Conservation (phyloP, 2,113 vertebrate species). For the Triplophysa dalaica region DNA sequence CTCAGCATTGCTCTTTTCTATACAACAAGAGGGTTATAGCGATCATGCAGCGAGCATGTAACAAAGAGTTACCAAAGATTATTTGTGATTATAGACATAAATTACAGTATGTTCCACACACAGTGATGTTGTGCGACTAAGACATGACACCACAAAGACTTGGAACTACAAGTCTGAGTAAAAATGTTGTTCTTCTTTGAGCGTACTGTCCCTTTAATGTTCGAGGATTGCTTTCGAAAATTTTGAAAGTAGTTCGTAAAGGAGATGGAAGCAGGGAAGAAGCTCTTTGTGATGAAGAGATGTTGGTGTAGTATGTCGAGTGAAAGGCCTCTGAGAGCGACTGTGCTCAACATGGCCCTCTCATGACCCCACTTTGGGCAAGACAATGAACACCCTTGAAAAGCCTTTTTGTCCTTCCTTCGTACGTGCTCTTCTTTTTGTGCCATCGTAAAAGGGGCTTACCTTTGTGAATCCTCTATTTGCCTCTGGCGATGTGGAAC, state of each 20-base stretch:
- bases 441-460: constrained; percentile 30
- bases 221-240: constrained; percentile 30
- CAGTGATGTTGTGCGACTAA: no score
- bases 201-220: not conserved
- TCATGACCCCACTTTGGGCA: constrained; percentile 69
- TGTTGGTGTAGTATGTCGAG: constrained; percentile 56
- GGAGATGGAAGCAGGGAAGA: constrained; percentile 62
- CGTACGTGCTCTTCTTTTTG: constrained; percentile 49
- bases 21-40: no score
- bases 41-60: no score
- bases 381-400: constrained; percentile 68
- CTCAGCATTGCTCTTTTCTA: no score
- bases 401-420: constrained; percentile 52
- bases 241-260: constrained; percentile 57
- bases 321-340: constrained; percentile 59
- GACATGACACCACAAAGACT: no score
- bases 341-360: constrained; percentile 60
- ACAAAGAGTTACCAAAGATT: no score
- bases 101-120: no score
- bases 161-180: no score
- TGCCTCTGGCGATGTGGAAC: not conserved
- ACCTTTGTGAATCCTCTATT: not conserved
- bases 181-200: no score
- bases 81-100: no score
- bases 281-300: constrained; percentile 66